Percentiles rank a stretch among this genome's conserved stretches.
phyloP scores from a whole-genome alignment of 2,113 vertebrate genomes.

The Elanus axillaris region DNA sequence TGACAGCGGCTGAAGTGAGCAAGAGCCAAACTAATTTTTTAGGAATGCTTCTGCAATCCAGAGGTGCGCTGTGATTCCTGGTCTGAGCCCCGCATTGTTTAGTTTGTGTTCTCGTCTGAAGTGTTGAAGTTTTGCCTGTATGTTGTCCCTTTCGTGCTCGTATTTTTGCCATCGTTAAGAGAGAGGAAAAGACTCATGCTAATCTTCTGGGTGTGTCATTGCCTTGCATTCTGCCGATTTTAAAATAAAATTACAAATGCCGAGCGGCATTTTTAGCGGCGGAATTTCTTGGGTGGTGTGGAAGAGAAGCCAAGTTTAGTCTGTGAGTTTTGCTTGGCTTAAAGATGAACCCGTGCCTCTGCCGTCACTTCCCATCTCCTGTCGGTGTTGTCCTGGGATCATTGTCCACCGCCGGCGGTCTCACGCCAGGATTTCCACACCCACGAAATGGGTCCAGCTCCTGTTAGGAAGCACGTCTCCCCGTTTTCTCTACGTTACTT shows the following conservation, averaged over 20 bases:
- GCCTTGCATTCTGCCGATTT: neutral
- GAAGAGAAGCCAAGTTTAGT: slow-evolving; percentile 1
- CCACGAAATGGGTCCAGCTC: neutral
- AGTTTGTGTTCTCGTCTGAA: neutral
- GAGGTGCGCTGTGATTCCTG: neutral
- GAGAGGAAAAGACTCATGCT: slow-evolving; percentile 28
- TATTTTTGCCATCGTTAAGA: slow-evolving; percentile 19
- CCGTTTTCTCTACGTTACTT: neutral
- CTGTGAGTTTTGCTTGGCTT: slow-evolving; percentile 47
- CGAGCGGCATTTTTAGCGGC: slow-evolving; percentile 10
- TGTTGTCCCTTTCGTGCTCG: slow-evolving; percentile 7
- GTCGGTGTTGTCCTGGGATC: slow-evolving; percentile 16
- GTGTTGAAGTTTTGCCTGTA: neutral
- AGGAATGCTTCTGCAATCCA: neutral
- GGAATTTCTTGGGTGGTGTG: slow-evolving; percentile 27
- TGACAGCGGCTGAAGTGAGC: neutral
- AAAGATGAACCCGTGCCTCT: slow-evolving; percentile 23
- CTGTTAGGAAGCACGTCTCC: neutral
- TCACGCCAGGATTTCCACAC: slow-evolving; percentile 40
- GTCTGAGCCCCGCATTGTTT: neutral
- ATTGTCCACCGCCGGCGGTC: neutral
- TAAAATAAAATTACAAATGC: slow-evolving; percentile 24
- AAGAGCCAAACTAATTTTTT: neutral
- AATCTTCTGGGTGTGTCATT: neutral
- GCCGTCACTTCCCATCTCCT: slow-evolving; percentile 33